A percentile compares a stretch with the other conserved stretches of the same genome.
These are phyloP conservation scores for Zaprionus africanus DNA, from an alignment of 1,140 invertebrate genomes.

Conservation along the genomic window DNA sequence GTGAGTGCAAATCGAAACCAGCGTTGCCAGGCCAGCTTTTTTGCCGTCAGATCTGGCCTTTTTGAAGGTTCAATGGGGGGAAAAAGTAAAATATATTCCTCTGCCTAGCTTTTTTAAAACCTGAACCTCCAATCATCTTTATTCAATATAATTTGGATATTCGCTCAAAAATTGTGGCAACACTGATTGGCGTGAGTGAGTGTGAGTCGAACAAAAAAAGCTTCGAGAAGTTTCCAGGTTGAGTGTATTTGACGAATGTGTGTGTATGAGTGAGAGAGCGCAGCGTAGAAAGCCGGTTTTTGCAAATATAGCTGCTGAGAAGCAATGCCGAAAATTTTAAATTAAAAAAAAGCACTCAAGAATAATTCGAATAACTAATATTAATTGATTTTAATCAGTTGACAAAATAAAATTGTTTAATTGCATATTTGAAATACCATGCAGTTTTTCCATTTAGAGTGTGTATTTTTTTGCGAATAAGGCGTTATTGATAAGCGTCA, in stretches of 20 bases:
- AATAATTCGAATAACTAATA: conserved; percentile 13
- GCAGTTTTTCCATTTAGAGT: conserved; percentile 36
- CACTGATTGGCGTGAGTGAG: conserved; percentile 3
- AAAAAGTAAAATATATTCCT: too few relatives aligned
- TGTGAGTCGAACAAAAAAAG: conserved; percentile 23
- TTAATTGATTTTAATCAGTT: conserved; percentile 12
- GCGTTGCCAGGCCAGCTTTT: too few relatives aligned
- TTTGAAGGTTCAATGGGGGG: too few relatives aligned
- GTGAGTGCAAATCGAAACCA: too few relatives aligned
- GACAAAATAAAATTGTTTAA: conserved; percentile 3
- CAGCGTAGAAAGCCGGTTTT: conserved; percentile 65
- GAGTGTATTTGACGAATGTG: conserved; percentile 29
- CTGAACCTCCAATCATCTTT: too few relatives aligned
- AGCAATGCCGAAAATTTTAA: conserved; percentile 61
- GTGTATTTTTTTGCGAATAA: conserved; percentile 35
- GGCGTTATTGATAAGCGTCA: conserved; percentile 60
- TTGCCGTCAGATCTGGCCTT: too few relatives aligned
- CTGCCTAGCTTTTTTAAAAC: too few relatives aligned
- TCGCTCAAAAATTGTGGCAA: too few relatives aligned
- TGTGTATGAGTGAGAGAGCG: conserved; percentile 34
- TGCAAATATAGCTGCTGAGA: conserved; percentile 32
- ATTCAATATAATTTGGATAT: too few relatives aligned
- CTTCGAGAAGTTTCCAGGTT: conserved; percentile 71
- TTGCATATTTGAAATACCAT: conserved; percentile 25
- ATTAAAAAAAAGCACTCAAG: conserved; percentile 44